Evolutionary conservation across 2,113 vertebrate genomes (phyloP).

Genomic region (Callipepla californica): DNA sequence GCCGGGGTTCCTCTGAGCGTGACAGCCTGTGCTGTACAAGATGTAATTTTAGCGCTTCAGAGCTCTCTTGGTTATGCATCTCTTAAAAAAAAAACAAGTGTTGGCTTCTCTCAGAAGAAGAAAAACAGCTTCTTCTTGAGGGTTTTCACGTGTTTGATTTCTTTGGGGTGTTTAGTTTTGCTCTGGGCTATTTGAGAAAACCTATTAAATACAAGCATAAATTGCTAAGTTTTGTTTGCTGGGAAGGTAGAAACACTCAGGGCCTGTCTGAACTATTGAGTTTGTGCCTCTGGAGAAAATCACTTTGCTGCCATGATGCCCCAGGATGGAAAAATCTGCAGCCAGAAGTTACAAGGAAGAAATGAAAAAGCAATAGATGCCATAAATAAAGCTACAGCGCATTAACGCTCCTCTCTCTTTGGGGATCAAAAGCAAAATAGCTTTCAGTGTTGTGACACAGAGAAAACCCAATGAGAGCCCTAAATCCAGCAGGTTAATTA

Average conservation of each 20-base stretch:
- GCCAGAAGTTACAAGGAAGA: background rate
- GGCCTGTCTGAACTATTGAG: background rate
- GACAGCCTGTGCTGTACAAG: background rate
- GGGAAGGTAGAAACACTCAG: background rate
- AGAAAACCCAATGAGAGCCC: background rate
- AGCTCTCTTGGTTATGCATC: background rate
- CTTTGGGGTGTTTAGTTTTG: constrained; percentile 23
- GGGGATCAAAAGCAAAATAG: background rate
- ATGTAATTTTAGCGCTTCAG: background rate
- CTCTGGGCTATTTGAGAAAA: background rate
- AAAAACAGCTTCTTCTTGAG: background rate
- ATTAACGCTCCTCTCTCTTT: accelerated
- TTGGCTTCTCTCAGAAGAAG: background rate
- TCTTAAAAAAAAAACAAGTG: background rate
- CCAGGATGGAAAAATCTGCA: background rate
- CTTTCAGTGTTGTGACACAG: background rate
- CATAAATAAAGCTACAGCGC: background rate
- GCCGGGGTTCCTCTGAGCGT: background rate
- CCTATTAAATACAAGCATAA: background rate
- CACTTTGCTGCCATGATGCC: background rate
- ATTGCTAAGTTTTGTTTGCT: background rate
- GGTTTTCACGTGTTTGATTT: background rate
- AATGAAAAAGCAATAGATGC: background rate
- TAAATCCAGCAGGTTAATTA: background rate
- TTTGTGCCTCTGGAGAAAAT: constrained; percentile 12